Evolutionary conservation across 92 coral and sea anemone genomes (phyloP), one percentile per base, ranked within the genome.

Genomic region (Palythoa grandiflora): DNA sequence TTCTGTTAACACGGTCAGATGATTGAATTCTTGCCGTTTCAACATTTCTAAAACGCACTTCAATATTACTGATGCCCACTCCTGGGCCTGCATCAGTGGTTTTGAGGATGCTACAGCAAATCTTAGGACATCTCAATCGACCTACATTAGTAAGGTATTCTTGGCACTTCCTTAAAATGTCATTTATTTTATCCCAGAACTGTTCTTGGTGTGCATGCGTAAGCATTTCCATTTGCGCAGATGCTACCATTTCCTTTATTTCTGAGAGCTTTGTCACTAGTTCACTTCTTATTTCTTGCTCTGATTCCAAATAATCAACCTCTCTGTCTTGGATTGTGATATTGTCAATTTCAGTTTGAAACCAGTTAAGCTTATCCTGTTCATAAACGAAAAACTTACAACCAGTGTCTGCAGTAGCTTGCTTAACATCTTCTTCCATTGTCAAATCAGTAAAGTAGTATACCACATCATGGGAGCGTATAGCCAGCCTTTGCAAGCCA

Each of bases 301-400:
- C 92, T 74, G 89, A 89, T 61, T 76, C 85, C 35, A 60, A 73
- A 63, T 89, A 77, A 48, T 86, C 68, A 55, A 79, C 78, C 71
- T 89, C 91, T 85, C 61, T 65, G 78, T 87, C 83, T 66, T 66
- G 68, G 47, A 81, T 17, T 80, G 73, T 77, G 84, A 76, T 89
- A 61, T 89, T 78, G 28, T 78, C 65, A 38, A 84, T 51, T 77
- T 87, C 91, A 81, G 68, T 88, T 68, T 88, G 65, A 87, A 91
- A 73, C 93, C 91, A 91, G 20, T 38, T 48, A 39, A 83, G 83
- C 88, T 88, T 91, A 73, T 88, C 89, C 73, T 78, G 54, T 63
- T 91, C 86, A 39, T 88, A 88, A 17, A 72, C 50, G 36, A 11
- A 80, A 57, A 83, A 40, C 93, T 91, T n/a, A 77, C 93, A 91